These are phyloP conservation scores for Odontamblyopus rebecca DNA, from an alignment of 2,797 vertebrate species.

Conservation along the genomic window DNA sequence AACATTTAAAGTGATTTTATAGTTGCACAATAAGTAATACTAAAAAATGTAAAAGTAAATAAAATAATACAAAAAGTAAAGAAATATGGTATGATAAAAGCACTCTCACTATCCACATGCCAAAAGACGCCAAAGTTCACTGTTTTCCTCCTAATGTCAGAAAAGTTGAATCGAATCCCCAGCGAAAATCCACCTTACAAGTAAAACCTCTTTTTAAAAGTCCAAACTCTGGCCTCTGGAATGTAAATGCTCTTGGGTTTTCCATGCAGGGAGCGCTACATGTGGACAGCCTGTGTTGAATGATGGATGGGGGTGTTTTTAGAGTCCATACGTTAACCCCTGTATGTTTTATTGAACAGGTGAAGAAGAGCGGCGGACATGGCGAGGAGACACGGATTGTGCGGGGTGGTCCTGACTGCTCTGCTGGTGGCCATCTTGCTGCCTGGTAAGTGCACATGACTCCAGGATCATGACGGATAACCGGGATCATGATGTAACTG, in stretches of 20 bases:
- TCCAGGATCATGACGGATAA: not conserved
- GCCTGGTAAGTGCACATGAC: constrained; percentile 64
- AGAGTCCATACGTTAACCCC: constrained; percentile 4
- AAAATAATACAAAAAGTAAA: no score
- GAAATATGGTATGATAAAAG: no score
- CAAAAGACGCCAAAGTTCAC: no score
- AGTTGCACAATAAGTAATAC: no score
- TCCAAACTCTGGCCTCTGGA: not conserved
- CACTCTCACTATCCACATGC: no score
- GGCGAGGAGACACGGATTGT: constrained; percentile 53
- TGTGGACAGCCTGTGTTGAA: not conserved
- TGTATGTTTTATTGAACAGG: constrained; percentile 24
- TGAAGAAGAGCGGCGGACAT: constrained; percentile 46
- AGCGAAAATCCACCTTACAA: not conserved
- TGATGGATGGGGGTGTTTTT: not conserved
- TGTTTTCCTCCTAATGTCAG: no score
- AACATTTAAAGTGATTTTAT: no score
- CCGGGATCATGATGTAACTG: not conserved
- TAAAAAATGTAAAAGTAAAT: no score
- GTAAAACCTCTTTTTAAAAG: not conserved
- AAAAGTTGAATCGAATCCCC: not conserved
- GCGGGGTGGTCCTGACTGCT: constrained; percentile 30
- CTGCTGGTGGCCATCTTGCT: constrained; percentile 63
- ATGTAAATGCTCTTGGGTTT: not conserved
- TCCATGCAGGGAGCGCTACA: not conserved